Percentiles rank a stretch among this genome's conserved stretches.
Conservation (phyloP, 2,797 vertebrate species). For the Cryptoblepharus egeriae region DNA sequence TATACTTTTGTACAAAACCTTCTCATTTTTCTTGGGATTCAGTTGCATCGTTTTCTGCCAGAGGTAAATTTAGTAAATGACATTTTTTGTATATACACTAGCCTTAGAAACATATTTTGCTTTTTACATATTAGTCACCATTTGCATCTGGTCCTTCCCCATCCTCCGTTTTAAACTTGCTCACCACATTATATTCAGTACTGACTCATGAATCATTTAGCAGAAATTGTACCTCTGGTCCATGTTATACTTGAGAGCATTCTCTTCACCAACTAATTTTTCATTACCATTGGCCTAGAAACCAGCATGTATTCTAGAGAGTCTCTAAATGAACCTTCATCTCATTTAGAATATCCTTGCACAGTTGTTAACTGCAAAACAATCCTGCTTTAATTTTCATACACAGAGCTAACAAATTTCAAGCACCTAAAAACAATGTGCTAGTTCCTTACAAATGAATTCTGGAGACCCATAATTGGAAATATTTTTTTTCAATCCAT, state of each 20-base stretch:
- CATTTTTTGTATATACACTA: not conserved
- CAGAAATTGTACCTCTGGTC: not conserved
- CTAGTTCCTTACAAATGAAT: not conserved
- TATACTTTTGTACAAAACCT: not conserved
- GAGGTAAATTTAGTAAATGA: not conserved
- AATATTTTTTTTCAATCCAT: not conserved
- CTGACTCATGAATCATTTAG: constrained; percentile 16
- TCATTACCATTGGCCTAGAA: constrained; percentile 7
- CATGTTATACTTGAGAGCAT: not conserved
- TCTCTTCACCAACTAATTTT: not conserved
- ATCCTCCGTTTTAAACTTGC: not conserved
- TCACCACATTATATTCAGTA: constrained; percentile 16
- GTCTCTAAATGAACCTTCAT: not conserved
- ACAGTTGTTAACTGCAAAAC: not conserved
- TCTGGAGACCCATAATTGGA: not conserved
- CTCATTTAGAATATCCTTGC: not conserved
- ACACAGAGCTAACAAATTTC: not conserved
- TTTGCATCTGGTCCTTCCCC: not conserved
- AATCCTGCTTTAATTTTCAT: not conserved
- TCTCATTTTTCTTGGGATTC: not conserved
- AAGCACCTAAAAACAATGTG: not conserved
- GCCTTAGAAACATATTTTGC: not conserved
- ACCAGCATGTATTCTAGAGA: too few relatives aligned
- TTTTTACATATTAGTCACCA: not conserved
- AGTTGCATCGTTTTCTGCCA: not conserved